Evolutionary conservation across 2,113 vertebrate species (phyloP).

Genomic region (Chlamydotis undulata): DNA sequence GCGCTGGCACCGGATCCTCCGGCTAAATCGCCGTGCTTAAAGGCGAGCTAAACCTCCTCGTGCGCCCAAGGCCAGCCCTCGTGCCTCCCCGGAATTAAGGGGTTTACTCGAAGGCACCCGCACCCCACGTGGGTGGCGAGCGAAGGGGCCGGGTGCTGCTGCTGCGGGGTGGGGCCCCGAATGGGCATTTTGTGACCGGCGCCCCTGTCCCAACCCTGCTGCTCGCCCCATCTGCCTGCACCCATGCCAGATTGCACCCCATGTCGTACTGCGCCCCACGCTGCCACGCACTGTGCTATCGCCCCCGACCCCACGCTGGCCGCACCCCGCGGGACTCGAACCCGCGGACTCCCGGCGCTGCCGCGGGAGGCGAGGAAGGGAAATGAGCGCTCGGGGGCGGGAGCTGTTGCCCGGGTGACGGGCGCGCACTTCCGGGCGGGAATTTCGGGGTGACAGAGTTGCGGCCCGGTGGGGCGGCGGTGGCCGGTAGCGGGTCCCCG

Average conservation of each 20-base stretch:
- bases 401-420: background rate
- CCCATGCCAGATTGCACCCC: background rate
- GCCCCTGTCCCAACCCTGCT: fast-evolving
- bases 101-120: background rate
- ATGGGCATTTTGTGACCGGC: background rate
- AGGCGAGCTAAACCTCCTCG: constrained; percentile 15
- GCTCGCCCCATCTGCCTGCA: too few species aligned
- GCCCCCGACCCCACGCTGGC: background rate
- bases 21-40: constrained; percentile 50
- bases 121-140: background rate
- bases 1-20: background rate
- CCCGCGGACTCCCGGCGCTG: fast-evolving
- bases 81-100: background rate
- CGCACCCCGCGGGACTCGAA: background rate
- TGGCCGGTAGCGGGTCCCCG: background rate
- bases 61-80: background rate
- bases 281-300: too few species aligned
- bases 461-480: background rate
- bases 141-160: background rate
- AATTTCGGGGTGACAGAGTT: background rate
- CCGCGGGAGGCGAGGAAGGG: background rate
- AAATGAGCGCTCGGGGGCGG: background rate
- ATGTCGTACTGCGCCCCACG: too few species aligned
- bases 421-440: constrained; percentile 55
- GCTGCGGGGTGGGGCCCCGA: background rate